Evolutionary conservation across 2,113 vertebrate species (phyloP).

Genomic region (Lates calcarifer): DNA sequence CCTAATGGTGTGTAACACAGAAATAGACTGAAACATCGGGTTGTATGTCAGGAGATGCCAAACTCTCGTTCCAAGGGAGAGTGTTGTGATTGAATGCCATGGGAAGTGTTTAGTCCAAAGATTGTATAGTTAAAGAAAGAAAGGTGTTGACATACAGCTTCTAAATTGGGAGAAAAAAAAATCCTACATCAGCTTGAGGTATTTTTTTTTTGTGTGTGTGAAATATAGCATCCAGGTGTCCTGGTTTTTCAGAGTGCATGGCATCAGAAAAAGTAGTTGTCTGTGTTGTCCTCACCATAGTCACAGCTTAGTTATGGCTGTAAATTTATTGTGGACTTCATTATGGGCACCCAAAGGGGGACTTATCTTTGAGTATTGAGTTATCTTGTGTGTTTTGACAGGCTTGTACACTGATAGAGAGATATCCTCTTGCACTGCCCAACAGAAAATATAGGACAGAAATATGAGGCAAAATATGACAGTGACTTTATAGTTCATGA

Average conservation of each 20-base stretch:
- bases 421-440: not conserved
- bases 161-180: not conserved
- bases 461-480: not conserved
- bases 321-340: not conserved
- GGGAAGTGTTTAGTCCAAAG: conserved; percentile 26
- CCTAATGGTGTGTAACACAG: conserved; percentile 49
- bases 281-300: not conserved
- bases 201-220: too few species aligned
- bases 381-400: not conserved
- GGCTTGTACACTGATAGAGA: conserved; percentile 1
- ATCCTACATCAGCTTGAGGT: not conserved
- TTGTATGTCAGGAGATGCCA: conserved; percentile 50
- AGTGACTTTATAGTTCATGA: not conserved
- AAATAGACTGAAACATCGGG: conserved; percentile 53
- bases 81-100: conserved; percentile 14
- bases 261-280: not conserved
- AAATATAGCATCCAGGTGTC: not conserved
- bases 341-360: too few species aligned
- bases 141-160: not conserved
- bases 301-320: not conserved
- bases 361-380: not conserved
- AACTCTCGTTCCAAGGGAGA: not conserved
- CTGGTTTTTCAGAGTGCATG: not conserved
- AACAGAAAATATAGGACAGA: not conserved
- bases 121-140: not conserved